Conservation (phyloP, 2,888 invertebrate species). For the Polylopha cassiicola region DNA sequence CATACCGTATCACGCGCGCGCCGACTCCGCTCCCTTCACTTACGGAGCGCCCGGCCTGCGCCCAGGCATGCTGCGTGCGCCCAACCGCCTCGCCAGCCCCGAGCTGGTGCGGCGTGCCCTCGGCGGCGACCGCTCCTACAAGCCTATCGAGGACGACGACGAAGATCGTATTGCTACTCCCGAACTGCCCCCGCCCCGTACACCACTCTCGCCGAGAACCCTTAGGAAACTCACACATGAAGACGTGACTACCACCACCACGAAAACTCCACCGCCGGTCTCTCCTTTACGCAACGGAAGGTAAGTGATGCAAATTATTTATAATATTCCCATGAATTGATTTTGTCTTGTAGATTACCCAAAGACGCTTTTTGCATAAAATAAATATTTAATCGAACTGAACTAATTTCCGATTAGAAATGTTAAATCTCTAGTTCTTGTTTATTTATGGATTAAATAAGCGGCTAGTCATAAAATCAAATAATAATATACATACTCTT, state of each 20-base stretch:
- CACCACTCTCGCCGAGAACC: slow-evolving; percentile 56
- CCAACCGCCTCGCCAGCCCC: slow-evolving; percentile 88
- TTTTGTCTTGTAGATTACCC: too few relatives aligned
- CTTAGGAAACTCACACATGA: slow-evolving; percentile 61
- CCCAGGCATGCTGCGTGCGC: slow-evolving; percentile 81
- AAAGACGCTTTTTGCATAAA: too few relatives aligned
- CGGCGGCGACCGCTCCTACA: slow-evolving; percentile 57
- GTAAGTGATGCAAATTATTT: slow-evolving; percentile 36
- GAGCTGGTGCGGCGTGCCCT: slow-evolving; percentile 88
- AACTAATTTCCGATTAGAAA: too few relatives aligned
- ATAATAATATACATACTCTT: too few relatives aligned
- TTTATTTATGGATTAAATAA: too few relatives aligned
- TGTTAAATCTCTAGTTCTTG: too few relatives aligned
- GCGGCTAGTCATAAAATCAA: too few relatives aligned
- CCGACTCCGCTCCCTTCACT: slow-evolving; percentile 92
- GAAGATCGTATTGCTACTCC: slow-evolving; percentile 62
- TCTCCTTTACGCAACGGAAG: slow-evolving; percentile 60
- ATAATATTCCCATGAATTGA: neutral
- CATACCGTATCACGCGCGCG: slow-evolving; percentile 94
- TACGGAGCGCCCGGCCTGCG: slow-evolving; percentile 83
- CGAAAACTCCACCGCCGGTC: slow-evolving; percentile 34
- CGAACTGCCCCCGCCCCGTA: slow-evolving; percentile 45
- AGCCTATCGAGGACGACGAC: slow-evolving; percentile 61
- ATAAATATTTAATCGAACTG: too few relatives aligned
- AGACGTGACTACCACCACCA: slow-evolving; percentile 58